Conservation (phyloP, 2,797 vertebrate species). For the Bradypodion ventrale region DNA sequence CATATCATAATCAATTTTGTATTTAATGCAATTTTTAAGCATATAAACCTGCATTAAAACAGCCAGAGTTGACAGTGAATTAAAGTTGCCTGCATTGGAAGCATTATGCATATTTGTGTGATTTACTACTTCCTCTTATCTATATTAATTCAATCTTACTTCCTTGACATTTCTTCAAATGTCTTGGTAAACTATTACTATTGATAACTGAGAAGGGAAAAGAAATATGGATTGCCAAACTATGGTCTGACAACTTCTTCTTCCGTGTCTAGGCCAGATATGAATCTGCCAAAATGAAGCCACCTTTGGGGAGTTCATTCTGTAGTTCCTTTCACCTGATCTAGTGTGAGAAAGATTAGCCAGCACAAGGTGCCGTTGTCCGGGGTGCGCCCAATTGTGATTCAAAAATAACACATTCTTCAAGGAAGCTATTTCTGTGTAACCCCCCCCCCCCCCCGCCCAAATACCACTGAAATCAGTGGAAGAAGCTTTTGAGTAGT, state of each 20-base stretch:
- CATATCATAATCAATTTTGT: not conserved
- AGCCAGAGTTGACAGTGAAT: not conserved
- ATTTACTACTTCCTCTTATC: not conserved
- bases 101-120: not conserved
- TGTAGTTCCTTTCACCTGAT: no score
- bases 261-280: no score
- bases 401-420: no score
- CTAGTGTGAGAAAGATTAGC: no score
- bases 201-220: not conserved
- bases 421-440: no score
- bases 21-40: not conserved
- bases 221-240: not conserved
- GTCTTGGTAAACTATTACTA: not conserved
- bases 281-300: not conserved
- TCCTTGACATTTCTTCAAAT: not conserved
- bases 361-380: no score
- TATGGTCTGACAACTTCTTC: not conserved
- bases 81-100: not conserved
- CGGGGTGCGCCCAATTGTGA: no score
- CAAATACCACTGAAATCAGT: not conserved
- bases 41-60: not conserved
- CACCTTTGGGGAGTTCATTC: no score
- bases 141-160: not conserved
- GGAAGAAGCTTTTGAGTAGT: not conserved
- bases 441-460: no score